A percentile compares a stretch with the other conserved stretches of the same genome.
Conservation (phyloP, 2,888 invertebrate species). For the Catocala nupta region DNA sequence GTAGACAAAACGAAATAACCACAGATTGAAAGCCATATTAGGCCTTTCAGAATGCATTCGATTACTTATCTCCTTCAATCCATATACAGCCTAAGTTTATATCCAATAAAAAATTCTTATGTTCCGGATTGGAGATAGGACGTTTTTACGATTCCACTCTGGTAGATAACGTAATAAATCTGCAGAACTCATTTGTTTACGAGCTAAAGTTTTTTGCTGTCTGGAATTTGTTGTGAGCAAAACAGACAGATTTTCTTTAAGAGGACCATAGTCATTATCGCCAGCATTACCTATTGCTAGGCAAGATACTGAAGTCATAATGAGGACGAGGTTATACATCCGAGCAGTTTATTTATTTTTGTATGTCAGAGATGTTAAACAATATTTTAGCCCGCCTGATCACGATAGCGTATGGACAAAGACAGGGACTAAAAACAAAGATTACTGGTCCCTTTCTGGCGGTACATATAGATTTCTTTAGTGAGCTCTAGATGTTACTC, state of each 20-base stretch:
- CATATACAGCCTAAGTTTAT: conserved; percentile 24
- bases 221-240: neutral
- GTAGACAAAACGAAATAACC: neutral
- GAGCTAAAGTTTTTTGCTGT: conserved; percentile 47
- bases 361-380: no score
- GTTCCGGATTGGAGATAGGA: conserved; percentile 28
- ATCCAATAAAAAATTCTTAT: conserved; percentile 30
- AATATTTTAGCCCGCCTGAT: no score
- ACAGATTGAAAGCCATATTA: conserved; percentile 3
- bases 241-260: neutral
- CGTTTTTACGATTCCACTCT: conserved; percentile 38
- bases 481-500: no score
- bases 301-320: no score
- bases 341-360: no score
- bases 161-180: conserved; percentile 40
- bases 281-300: no score
- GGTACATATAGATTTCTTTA: no score
- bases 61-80: conserved; percentile 14
- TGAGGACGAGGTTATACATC: no score
- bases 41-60: conserved; percentile 1
- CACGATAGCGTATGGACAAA: no score
- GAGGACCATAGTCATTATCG: no score
- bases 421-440: no score
- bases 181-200: conserved; percentile 47
- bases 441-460: no score